These are phyloP conservation scores for Didymodactylos carnosus DNA, from an alignment of 2,888 invertebrate species.

Conservation along the genomic window DNA sequence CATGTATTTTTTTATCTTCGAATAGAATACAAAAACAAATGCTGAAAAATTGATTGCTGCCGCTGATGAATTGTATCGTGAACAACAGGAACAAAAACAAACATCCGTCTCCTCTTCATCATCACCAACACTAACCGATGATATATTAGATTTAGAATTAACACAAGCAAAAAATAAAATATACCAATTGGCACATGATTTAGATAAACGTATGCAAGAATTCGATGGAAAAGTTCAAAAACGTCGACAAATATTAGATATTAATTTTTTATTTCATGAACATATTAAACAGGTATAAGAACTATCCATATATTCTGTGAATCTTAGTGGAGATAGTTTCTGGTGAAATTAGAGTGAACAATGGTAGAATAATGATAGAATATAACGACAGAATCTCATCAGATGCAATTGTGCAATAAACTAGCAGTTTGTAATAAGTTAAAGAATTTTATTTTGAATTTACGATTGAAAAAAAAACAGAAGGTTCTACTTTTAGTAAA, in stretches of 20 bases:
- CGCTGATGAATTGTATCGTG: slow-evolving; percentile 59
- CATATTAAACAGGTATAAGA: slow-evolving; percentile 41
- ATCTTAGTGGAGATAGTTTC: too few relatives aligned
- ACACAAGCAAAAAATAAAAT: slow-evolving; percentile 81
- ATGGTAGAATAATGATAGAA: too few relatives aligned
- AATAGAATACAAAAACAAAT: slow-evolving; percentile 85
- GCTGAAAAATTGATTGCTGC: slow-evolving; percentile 85
- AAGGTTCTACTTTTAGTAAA: too few relatives aligned
- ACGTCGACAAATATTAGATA: slow-evolving; percentile 63
- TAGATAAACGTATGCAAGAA: slow-evolving; percentile 75
- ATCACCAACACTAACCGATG: slow-evolving; percentile 75
- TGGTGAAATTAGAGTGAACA: too few relatives aligned
- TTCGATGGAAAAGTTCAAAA: slow-evolving; percentile 81
- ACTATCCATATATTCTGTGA: too few relatives aligned
- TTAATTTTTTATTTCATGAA: slow-evolving; percentile 79
- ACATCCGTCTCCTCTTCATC: too few relatives aligned
- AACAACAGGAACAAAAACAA: slow-evolving; percentile 45
- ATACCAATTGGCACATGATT: slow-evolving; percentile 70
- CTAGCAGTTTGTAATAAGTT: too few relatives aligned
- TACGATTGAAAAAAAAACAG: too few relatives aligned
- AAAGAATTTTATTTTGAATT: too few relatives aligned
- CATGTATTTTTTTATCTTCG: slow-evolving; percentile 22
- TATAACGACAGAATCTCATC: too few relatives aligned
- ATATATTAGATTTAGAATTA: slow-evolving; percentile 74
- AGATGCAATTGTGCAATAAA: too few relatives aligned